Evolutionary conservation across 30 jellyfish, hydroid and myxozoan species (phyloP).

Genomic region (Pseudorhiza aurosa): DNA sequence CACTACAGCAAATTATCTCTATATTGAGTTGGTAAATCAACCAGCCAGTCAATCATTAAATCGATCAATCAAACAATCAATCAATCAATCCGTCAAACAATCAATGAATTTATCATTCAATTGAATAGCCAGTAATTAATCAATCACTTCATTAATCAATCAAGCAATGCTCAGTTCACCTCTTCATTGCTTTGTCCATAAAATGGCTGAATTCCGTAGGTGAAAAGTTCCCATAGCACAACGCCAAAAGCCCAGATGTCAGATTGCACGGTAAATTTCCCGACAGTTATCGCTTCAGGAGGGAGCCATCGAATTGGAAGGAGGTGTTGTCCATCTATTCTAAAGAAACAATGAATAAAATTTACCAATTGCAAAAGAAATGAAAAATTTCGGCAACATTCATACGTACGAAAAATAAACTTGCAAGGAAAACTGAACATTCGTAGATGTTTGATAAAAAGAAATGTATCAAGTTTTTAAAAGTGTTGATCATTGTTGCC

Average conservation of each 20-base stretch:
- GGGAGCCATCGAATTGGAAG: constrained; percentile 91
- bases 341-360: too few relatives aligned
- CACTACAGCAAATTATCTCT: too few relatives aligned
- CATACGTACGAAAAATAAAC: background rate
- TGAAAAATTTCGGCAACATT: background rate
- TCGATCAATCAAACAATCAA: background rate
- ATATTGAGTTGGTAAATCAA: background rate
- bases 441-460: too few relatives aligned
- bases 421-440: too few relatives aligned
- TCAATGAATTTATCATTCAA: too few relatives aligned
- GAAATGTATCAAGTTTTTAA: too few relatives aligned
- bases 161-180: constrained; percentile 21
- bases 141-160: too few relatives aligned
- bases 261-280: constrained; percentile 79
- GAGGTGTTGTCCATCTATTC: constrained; percentile 72
- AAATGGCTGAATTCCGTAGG: constrained; percentile 87
- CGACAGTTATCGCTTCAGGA: constrained; percentile 86
- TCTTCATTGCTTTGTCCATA: constrained; percentile 76
- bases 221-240: constrained; percentile 84
- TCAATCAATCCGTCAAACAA: background rate
- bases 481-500: too few relatives aligned
- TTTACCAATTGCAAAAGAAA: background rate
- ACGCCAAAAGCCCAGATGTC: constrained; percentile 91
- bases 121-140: too few relatives aligned
- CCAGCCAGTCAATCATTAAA: too few relatives aligned